phyloP scores from a whole-genome alignment of 2,797 vertebrate genomes.

The Parotocinclus haroldoi region DNA sequence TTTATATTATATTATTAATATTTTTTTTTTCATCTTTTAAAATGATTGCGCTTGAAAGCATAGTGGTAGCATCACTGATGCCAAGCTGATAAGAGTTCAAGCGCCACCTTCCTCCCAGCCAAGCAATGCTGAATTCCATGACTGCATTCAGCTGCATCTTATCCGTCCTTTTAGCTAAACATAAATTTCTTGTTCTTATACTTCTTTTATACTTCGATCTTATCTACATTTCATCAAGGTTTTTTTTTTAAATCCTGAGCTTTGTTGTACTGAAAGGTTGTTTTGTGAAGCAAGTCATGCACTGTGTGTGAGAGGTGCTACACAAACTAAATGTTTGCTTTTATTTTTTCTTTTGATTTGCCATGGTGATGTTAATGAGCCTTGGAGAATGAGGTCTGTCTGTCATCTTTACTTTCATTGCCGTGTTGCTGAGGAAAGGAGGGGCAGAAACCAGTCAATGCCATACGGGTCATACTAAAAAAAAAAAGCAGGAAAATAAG shows the following conservation, averaged over 20 bases:
- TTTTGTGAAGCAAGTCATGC: constrained; percentile 20
- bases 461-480: constrained; percentile 2
- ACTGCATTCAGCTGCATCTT: constrained; percentile 56
- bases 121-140: constrained; percentile 52
- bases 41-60: constrained; percentile 6
- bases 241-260: too few species aligned
- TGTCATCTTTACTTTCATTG: constrained; percentile 55
- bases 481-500: too few species aligned
- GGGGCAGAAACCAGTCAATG: constrained; percentile 18
- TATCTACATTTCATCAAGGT: neutral
- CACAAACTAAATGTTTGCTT: constrained; percentile 31
- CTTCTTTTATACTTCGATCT: neutral
- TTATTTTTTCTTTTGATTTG: constrained; percentile 26
- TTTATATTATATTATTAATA: too few species aligned
- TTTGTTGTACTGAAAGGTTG: constrained; percentile 11
- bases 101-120: constrained; percentile 6
- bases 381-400: constrained; percentile 57
- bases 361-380: constrained; percentile 45
- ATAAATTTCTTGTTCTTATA: constrained; percentile 10
- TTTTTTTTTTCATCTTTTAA: constrained; percentile 7
- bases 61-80: constrained; percentile 26
- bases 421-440: constrained; percentile 46
- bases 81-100: constrained; percentile 16
- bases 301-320: constrained; percentile 16
- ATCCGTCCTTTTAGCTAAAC: constrained; percentile 49